Evolutionary conservation across 2,797 vertebrate genomes (phyloP).

Genomic region (Acanthis flammea): DNA sequence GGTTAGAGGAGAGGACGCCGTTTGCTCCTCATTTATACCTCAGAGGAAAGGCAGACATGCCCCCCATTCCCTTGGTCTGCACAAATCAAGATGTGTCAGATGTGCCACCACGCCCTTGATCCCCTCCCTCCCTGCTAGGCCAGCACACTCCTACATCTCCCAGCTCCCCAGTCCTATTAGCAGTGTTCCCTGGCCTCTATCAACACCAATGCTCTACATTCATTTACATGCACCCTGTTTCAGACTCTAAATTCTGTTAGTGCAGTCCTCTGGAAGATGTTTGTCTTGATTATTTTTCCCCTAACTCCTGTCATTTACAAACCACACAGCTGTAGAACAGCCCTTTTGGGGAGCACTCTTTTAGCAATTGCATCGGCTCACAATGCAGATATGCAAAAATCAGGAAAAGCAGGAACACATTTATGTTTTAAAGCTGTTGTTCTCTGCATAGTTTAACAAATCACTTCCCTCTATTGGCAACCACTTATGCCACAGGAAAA

Average conservation of each 20-base stretch:
- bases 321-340: not conserved
- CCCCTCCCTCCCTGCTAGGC: no score
- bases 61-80: not conserved
- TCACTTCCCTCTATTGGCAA: not conserved
- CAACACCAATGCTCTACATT: not conserved
- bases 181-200: not conserved
- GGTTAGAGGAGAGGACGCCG: not conserved
- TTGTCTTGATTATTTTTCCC: not conserved
- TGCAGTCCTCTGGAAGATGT: not conserved
- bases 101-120: no score
- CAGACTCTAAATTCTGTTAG: not conserved
- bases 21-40: not conserved
- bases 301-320: not conserved
- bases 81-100: not conserved
- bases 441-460: slow-evolving; percentile 10
- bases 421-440: not conserved
- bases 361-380: not conserved
- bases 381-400: not conserved
- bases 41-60: fast-evolving
- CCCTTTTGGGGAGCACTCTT: not conserved
- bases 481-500: not conserved
- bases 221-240: not conserved
- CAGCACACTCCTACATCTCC: not conserved
- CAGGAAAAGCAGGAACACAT: not conserved
- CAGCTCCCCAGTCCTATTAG: not conserved